Base-by-base conservation (phyloP, 2,113 vertebrate species). In the Natator depressus region DNA sequence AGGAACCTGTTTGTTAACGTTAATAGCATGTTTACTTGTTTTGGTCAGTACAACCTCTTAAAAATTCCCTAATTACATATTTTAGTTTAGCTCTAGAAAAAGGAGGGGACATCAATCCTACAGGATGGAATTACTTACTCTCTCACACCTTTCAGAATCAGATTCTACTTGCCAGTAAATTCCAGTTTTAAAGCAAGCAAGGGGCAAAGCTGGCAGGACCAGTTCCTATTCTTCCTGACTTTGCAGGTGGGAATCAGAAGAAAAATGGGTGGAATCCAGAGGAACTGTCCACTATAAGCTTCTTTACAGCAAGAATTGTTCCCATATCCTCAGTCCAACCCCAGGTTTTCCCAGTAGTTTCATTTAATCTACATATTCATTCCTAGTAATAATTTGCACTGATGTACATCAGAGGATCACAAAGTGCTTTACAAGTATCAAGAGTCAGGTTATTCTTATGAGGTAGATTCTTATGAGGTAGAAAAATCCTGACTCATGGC, bases 191-290 rank as follows among this genome's bases (percentile, higher is more conserved):
- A 42, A 62, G 35, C 38, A n/a, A 29, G 11, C 31, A 47, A 8
- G 4, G 62, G 35, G 9, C 24, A 49, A 82, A 24, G 2, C 22
- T 0, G 2, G 54, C 42, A 86, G 69, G 31, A 31, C 69, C 11
- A 91, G 46, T 22, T 9, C 54, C 89, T 69, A 27, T 27, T 51
- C 84, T 82, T 75, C 54, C 31, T 10, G 19, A 13, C 49, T 72
- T 80, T 0, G 0, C 5, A 9, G 1, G 16, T 0, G 1, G 46
- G 76, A 59, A 84, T 53, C 38, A 31, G 42, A 80, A 55, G 59
- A 38, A 81, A 49, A 81, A 8, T 22, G 9, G 42, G 29, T 42
- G 83, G 49, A 38, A 42, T 24, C 1, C 0, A 1, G 38, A 80
- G 29, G 38, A 89, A 80, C 6, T 87, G 38, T 69, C 84, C 72